These are phyloP conservation scores for Strix occidentalis DNA, from an alignment of 2,797 vertebrate species.

Conservation along the genomic window DNA sequence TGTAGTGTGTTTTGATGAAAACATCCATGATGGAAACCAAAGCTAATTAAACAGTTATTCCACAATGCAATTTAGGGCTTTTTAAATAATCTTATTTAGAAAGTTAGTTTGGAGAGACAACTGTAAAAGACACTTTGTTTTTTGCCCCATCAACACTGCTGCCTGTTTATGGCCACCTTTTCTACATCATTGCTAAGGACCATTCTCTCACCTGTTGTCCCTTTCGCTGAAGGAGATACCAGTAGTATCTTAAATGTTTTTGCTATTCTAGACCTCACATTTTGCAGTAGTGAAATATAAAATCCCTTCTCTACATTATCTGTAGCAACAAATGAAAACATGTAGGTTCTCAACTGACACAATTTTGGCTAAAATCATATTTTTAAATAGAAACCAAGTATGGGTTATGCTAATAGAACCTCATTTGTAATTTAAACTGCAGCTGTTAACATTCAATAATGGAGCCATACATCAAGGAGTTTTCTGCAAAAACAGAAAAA, in stretches of 20 bases:
- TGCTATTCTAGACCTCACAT: not conserved
- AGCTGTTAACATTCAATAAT: constrained; percentile 64
- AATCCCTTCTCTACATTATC: not conserved
- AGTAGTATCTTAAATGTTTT: not conserved
- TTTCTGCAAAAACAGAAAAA: constrained; percentile 70
- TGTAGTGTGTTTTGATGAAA: constrained; percentile 33
- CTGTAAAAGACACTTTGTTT: not conserved
- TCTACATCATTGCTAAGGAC: not conserved
- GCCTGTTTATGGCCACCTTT: not conserved
- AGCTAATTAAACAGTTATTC: constrained; percentile 21
- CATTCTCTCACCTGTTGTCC: not conserved
- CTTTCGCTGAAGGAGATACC: not conserved
- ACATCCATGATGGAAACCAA: not conserved
- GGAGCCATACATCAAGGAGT: constrained; percentile 62
- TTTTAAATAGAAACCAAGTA: constrained; percentile 58
- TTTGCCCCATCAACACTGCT: not conserved
- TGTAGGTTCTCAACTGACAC: constrained; percentile 39
- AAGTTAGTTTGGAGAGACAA: not conserved
- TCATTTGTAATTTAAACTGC: constrained; percentile 69
- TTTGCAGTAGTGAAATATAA: not conserved
- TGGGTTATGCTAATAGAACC: constrained; percentile 59
- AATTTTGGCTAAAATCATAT: constrained; percentile 32
- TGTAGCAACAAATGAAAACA: constrained; percentile 27
- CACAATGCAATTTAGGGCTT: not conserved
- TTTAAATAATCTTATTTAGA: not conserved